These are phyloP conservation scores for Anthonomus grandis DNA, from an alignment of 1,140 invertebrate genomes.

Conservation along the genomic window DNA sequence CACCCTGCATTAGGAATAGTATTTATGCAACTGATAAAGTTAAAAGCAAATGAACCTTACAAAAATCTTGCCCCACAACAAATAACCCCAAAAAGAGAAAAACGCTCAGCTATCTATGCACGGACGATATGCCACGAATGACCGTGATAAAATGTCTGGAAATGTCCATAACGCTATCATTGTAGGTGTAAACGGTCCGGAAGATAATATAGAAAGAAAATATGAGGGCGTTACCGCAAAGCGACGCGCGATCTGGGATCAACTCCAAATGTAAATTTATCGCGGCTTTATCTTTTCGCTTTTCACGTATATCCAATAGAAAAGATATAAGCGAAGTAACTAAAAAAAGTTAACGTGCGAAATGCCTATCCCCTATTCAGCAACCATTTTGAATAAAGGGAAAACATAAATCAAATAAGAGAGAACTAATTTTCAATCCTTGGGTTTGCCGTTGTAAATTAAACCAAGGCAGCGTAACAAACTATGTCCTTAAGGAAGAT, in stretches of 20 bases:
- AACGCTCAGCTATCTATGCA: constrained; percentile 35
- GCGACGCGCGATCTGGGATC: constrained; percentile 31
- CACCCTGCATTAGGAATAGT: too few species aligned
- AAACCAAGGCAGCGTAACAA: constrained; percentile 3
- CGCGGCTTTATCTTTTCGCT: constrained; percentile 25
- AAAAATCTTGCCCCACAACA: too few species aligned
- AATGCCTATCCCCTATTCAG: too few species aligned
- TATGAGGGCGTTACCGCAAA: constrained; percentile 36
- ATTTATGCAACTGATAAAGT: too few species aligned
- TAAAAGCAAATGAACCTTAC: too few species aligned
- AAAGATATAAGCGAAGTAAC: too few species aligned
- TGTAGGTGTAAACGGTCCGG: constrained; percentile 48
- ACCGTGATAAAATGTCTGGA: constrained; percentile 46
- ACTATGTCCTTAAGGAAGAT: not conserved
- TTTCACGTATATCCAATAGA: constrained; percentile 19
- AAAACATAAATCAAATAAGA: too few species aligned
- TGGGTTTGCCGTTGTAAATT: too few species aligned
- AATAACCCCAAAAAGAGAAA: constrained; percentile 21
- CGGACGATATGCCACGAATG: constrained; percentile 47
- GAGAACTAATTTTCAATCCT: too few species aligned
- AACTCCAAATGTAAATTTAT: constrained; percentile 38
- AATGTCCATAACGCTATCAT: constrained; percentile 44
- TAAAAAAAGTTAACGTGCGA: too few species aligned
- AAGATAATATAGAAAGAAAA: constrained; percentile 47
- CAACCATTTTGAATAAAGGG: too few species aligned